Evolutionary conservation across 2,888 invertebrate genomes (phyloP), one percentile per base, ranked within the genome.

Genomic region (Ectemnius lituratus): DNA sequence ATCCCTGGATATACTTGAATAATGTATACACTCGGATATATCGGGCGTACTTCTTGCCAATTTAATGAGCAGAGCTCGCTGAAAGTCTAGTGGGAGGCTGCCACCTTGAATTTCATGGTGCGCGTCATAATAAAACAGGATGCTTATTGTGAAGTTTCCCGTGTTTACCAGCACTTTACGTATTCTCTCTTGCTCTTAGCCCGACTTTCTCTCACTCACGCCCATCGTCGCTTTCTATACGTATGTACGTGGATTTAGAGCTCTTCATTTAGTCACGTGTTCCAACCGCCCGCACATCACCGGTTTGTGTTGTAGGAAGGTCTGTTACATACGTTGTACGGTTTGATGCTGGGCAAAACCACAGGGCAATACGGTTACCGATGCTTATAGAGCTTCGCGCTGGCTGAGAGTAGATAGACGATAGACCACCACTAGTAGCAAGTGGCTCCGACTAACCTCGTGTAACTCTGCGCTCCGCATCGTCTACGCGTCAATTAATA

Each of bases 51-150:
- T 66, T 70, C 70, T 76, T 73, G 76, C 61, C 63, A 70, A 62
- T 62, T 68, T 76, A 79, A 80, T 70, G 74, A 76, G 80, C 75
- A 67, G 76, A 6, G 11, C 37, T 37, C 1, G 37, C 37, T 8
- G 37, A 1, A 8, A 37, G 37, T 8, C 37, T 37, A 37, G 37
- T 37, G 37, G 37, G 11, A 37, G 37, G 37, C 37, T 69, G 75
- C 68, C 69, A 37, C 60, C 67, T 57, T 57, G 59, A 73, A 73
- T 79, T 79, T 79, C 73, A 69, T 59, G 66, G 60, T 60, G 70
- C 8, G 8, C 79, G 79, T 70, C 75, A 70, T 67, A 73, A 78
- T 73, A 76, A 76, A 73, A 70, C 70, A 65, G 70, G 68, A 70
- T 70, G 73, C 70, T 75, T 73, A 78, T 75, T 72, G 69, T 67